phyloP scores from a whole-genome alignment of 2,797 vertebrate genomes.

The Myiotriccus ornatus region DNA sequence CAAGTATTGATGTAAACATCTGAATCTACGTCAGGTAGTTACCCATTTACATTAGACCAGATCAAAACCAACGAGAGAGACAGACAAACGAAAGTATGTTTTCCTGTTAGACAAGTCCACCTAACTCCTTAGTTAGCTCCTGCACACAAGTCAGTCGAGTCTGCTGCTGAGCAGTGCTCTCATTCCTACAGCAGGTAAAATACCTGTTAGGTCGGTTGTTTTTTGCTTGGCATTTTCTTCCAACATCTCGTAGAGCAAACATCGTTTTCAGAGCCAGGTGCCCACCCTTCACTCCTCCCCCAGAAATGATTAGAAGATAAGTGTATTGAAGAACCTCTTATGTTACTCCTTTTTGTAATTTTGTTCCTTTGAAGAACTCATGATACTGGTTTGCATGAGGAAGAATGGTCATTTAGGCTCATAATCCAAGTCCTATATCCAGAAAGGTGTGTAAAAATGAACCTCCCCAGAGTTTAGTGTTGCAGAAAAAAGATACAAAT shows the following conservation, averaged over 20 bases:
- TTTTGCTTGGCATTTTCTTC: constrained; percentile 52
- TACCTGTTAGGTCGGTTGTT: constrained; percentile 52
- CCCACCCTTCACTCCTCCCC: not conserved
- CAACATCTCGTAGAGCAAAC: constrained; percentile 58
- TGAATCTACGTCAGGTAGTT: constrained; percentile 58
- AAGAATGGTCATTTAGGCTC: constrained; percentile 41
- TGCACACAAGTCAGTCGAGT: constrained; percentile 38
- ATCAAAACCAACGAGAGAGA: constrained; percentile 66
- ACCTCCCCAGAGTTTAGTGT: constrained; percentile 58
- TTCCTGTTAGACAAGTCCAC: constrained; percentile 56
- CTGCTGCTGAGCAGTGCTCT: constrained; percentile 41
- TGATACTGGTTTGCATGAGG: constrained; percentile 34
- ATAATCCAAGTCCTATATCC: constrained; percentile 68
- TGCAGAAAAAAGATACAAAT: constrained; percentile 64
- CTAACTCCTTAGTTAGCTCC: constrained; percentile 58
- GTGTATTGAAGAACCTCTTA: constrained; percentile 27
- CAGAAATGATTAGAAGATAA: not conserved
- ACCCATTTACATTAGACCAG: constrained; percentile 55
- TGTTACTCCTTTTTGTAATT: not conserved
- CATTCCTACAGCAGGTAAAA: constrained; percentile 47
- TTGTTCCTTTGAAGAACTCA: constrained; percentile 37
- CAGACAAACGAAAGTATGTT: constrained; percentile 44
- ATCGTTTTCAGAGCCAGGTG: not conserved
- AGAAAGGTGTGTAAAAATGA: constrained; percentile 76
- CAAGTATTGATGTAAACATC: constrained; percentile 55